Evolutionary conservation across 1,140 invertebrate genomes (phyloP).

Genomic region (Listronotus oregonensis): DNA sequence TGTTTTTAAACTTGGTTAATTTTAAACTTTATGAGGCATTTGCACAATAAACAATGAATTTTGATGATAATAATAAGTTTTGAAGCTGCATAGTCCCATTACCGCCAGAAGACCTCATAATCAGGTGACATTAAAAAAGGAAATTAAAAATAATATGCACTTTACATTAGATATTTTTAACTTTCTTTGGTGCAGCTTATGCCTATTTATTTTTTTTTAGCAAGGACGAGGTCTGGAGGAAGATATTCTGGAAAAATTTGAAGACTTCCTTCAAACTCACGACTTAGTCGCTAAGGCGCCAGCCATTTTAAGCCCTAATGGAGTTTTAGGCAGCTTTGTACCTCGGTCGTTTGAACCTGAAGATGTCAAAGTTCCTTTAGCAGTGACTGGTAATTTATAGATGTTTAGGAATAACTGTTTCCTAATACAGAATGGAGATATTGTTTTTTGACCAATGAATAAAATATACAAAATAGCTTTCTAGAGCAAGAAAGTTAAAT

Average conservation of each 20-base stretch:
- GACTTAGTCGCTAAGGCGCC: constrained; percentile 68
- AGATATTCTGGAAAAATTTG: constrained; percentile 66
- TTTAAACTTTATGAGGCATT: too few species aligned
- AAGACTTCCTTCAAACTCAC: constrained; percentile 68
- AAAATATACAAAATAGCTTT: too few species aligned
- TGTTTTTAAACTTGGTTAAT: too few species aligned
- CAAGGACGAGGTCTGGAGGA: constrained; percentile 43
- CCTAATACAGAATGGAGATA: not conserved
- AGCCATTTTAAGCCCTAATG: constrained; percentile 61
- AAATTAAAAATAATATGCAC: too few species aligned
- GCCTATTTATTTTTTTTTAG: constrained; percentile 32
- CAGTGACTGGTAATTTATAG: constrained; percentile 48
- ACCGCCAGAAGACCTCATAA: too few species aligned
- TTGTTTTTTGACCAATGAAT: not conserved
- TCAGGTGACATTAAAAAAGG: too few species aligned
- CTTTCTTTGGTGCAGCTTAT: too few species aligned
- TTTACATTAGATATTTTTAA: too few species aligned
- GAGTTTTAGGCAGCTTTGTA: constrained; percentile 63
- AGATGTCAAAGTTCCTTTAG: constrained; percentile 70
- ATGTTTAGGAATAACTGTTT: not conserved
- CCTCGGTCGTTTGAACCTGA: constrained; percentile 72
- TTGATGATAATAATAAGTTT: too few species aligned
- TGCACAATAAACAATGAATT: too few species aligned
- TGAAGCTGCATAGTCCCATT: too few species aligned
- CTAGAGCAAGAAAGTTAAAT: too few species aligned